phyloP scores from a whole-genome alignment of 2,797 vertebrate genomes.

The Melanotaenia pygmaea region DNA sequence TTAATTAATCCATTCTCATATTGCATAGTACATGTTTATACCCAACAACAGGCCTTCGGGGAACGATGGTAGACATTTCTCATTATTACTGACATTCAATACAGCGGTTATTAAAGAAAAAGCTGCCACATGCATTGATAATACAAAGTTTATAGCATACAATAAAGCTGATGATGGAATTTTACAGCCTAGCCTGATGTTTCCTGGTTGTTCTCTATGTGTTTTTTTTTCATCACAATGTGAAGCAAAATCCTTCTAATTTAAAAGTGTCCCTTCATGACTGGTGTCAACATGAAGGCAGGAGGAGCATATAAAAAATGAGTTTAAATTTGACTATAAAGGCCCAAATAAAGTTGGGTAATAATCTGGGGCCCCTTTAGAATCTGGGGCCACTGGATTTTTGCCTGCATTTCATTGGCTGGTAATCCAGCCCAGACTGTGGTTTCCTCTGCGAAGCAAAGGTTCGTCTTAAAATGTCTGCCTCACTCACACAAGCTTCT shows the following conservation, averaged over 20 bases:
- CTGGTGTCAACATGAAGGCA: neutral
- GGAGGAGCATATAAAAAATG: neutral
- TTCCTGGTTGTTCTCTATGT: neutral
- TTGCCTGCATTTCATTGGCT: slow-evolving; percentile 2
- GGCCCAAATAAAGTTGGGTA: slow-evolving; percentile 3
- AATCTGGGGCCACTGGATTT: neutral
- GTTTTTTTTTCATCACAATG: neutral
- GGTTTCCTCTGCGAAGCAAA: neutral
- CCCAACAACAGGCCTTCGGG: neutral
- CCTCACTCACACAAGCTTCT: slow-evolving; percentile 3
- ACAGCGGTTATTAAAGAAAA: neutral
- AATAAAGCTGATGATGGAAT: neutral
- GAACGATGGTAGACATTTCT: neutral
- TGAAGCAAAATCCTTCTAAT: neutral
- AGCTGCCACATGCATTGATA: neutral
- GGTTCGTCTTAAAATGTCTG: slow-evolving; percentile 3
- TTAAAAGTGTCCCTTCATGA: neutral
- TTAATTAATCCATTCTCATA: slow-evolving; percentile 18
- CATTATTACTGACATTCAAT: slow-evolving; percentile 15
- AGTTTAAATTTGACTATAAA: neutral
- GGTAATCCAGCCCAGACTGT: slow-evolving; percentile 10
- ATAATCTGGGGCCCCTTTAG: neutral
- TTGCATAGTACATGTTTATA: slow-evolving; percentile 22
- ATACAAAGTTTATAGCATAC: neutral
- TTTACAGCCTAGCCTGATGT: neutral